Evolutionary conservation across 2,113 vertebrate genomes (phyloP).

Genomic region (Trogon melanurus): DNA sequence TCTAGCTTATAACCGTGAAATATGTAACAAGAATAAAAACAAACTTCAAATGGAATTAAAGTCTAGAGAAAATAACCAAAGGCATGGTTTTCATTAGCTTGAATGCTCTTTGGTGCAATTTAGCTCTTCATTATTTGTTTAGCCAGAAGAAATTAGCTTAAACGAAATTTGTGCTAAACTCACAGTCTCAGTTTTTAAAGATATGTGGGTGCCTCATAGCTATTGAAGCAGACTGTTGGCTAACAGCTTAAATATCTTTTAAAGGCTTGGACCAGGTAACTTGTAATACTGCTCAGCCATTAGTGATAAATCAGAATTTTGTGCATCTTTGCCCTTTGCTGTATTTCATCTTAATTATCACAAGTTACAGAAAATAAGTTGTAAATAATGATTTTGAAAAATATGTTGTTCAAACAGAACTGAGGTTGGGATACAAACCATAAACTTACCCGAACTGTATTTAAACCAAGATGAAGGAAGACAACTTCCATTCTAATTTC

Average conservation of each 20-base stretch:
- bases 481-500: neutral
- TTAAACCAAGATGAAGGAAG: neutral
- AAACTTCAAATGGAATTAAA: constrained; percentile 8
- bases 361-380: neutral
- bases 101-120: neutral
- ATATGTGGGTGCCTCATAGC: neutral
- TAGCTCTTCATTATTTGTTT: constrained; percentile 7
- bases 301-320: neutral
- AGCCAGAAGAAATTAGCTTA: neutral
- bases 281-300: neutral
- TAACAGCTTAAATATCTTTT: neutral
- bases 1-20: neutral
- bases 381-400: neutral
- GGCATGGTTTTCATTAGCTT: constrained; percentile 13
- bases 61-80: constrained; percentile 33
- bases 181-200: neutral
- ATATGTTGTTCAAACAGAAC: neutral
- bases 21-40: constrained; percentile 20
- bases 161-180: neutral
- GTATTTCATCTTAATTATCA: neutral
- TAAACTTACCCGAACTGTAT: neutral
- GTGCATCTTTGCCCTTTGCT: neutral
- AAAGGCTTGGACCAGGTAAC: neutral
- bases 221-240: neutral
- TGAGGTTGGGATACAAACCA: neutral